Conservation (phyloP, 1,140 invertebrate genomes). For the Maconellicoccus hirsutus region DNA sequence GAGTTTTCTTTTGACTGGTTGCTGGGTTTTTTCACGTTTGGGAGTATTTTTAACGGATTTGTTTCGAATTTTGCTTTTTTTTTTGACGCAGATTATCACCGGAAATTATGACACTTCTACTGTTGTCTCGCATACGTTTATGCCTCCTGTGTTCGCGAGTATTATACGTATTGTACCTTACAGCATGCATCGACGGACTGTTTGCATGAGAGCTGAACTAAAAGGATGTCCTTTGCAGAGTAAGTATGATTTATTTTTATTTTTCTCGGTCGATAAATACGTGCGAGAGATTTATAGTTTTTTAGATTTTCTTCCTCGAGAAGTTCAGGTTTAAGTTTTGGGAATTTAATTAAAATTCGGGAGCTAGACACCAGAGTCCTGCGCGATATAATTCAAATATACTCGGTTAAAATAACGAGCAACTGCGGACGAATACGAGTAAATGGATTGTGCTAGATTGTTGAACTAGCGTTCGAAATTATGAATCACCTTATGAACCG, state of each 20-base stretch:
- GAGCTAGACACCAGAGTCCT: no score
- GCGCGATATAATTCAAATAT: no score
- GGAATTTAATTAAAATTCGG: no score
- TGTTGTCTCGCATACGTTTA: conserved; percentile 58
- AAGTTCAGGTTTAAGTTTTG: no score
- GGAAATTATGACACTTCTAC: conserved; percentile 75
- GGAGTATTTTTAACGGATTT: background rate
- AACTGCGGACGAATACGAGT: no score
- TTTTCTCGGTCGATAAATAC: no score
- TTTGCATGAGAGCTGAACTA: conserved; percentile 76
- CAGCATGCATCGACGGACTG: conserved; percentile 65
- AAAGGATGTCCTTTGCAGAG: conserved; percentile 60
- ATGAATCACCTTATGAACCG: no score
- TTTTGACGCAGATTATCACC: conserved; percentile 48
- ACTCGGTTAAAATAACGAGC: no score
- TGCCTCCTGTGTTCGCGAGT: conserved; percentile 64
- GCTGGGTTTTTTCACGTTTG: background rate
- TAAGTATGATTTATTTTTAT: conserved; percentile 24
- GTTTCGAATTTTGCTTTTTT: background rate
- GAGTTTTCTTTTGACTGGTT: background rate
- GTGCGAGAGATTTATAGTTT: no score
- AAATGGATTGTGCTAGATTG: no score
- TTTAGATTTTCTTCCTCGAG: no score
- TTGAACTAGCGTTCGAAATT: no score
- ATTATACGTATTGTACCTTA: conserved; percentile 71